These are phyloP conservation scores for Lepidurus packardi DNA, from an alignment of 1,140 invertebrate genomes.

Conservation along the genomic window DNA sequence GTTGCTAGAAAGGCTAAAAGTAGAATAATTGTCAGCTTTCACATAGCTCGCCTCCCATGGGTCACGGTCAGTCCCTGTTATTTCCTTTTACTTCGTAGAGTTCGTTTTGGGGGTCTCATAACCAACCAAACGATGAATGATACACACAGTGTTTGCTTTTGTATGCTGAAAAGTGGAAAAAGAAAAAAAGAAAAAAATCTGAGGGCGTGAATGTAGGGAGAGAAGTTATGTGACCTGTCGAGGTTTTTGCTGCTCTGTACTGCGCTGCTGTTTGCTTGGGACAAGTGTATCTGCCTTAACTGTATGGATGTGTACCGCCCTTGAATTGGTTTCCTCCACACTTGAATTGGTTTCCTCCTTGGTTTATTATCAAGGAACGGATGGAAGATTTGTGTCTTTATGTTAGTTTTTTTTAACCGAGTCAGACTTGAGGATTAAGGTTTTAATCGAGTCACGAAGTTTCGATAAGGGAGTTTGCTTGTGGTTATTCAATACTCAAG, in stretches of 20 bases:
- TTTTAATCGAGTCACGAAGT: background rate
- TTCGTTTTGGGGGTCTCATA: background rate
- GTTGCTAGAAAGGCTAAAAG: background rate
- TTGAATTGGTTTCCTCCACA: background rate
- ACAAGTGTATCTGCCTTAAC: conserved; percentile 19
- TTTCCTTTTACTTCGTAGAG: background rate
- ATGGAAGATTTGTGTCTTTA: background rate
- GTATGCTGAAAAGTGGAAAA: background rate
- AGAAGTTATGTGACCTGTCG: background rate
- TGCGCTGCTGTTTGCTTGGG: conserved; percentile 11
- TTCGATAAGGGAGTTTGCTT: background rate
- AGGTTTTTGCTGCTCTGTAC: background rate
- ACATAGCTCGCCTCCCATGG: background rate
- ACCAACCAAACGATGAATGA: background rate
- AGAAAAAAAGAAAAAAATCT: background rate
- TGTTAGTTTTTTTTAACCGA: background rate
- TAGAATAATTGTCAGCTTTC: conserved; percentile 7
- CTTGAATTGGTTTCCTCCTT: background rate
- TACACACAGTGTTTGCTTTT: conserved; percentile 13
- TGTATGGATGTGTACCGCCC: background rate
- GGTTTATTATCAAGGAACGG: background rate
- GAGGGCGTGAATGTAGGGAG: background rate
- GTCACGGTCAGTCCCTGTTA: background rate
- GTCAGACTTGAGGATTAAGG: background rate
- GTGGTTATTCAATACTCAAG: conserved; percentile 11